Percentiles rank a stretch among this genome's conserved stretches.
phyloP scores from a whole-genome alignment of 2,113 vertebrate genomes.

The Pimephales promelas region DNA sequence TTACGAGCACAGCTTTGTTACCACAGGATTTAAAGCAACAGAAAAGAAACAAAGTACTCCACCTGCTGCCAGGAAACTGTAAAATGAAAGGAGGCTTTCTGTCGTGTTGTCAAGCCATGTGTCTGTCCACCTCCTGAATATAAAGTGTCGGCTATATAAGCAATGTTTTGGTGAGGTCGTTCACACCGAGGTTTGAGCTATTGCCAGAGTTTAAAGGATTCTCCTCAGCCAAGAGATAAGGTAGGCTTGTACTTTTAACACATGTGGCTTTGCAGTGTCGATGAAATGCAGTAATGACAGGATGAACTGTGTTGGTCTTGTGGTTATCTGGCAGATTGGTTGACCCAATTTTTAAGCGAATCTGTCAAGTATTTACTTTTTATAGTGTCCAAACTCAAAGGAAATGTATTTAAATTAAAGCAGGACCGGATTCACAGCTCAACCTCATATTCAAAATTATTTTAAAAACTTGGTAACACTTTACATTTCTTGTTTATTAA shows the following conservation, averaged over 20 bases:
- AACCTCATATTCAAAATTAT: background rate
- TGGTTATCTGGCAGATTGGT: background rate
- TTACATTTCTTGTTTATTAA: too few species aligned
- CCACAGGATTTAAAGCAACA: background rate
- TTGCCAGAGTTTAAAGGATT: background rate
- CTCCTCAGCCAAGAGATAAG: slow-evolving; percentile 7
- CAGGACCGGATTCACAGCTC: background rate
- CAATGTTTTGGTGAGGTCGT: background rate
- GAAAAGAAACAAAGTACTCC: slow-evolving; percentile 37
- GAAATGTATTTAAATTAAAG: background rate
- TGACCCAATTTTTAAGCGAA: background rate
- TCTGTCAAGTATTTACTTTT: background rate
- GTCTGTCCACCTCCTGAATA: slow-evolving; percentile 24
- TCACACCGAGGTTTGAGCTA: background rate
- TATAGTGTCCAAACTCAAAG: background rate
- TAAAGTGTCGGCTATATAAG: slow-evolving; percentile 19
- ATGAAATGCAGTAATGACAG: background rate
- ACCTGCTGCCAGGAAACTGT: slow-evolving; percentile 44
- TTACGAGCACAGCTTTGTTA: slow-evolving; percentile 2
- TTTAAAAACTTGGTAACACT: background rate
- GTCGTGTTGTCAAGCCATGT: background rate
- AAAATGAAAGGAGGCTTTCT: slow-evolving; percentile 20
- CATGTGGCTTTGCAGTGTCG: background rate
- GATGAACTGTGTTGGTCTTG: background rate
- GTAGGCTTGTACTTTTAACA: slow-evolving; percentile 20